Percentiles rank a stretch among this genome's conserved stretches.
Conservation (phyloP, 2,797 vertebrate species). For the Acanthurus lineatus region DNA sequence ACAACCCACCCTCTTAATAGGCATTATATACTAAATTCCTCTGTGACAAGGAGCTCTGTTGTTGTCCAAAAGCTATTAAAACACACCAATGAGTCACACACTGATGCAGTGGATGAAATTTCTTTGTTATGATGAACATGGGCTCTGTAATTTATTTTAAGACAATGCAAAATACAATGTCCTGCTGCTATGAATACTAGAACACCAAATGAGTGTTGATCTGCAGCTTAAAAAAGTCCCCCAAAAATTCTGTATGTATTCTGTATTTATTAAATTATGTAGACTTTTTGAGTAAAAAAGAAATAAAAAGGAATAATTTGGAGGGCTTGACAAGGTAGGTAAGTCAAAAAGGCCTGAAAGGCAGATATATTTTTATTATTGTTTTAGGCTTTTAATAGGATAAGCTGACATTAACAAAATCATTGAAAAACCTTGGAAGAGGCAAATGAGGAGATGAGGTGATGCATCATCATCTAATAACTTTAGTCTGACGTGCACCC, state of each 20-base stretch:
- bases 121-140: not conserved
- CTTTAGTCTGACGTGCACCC: not conserved
- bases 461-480: not conserved
- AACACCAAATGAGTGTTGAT: not conserved
- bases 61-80: not conserved
- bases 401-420: not conserved
- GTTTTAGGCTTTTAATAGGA: not conserved
- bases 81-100: not conserved
- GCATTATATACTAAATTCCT: not conserved
- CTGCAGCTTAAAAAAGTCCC: not conserved
- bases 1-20: not conserved
- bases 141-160: constrained; percentile 1
- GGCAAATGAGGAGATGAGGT: constrained; percentile 5
- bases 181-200: not conserved
- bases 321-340: too few relatives aligned
- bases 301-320: too few relatives aligned
- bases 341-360: not conserved
- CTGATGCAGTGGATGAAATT: not conserved
- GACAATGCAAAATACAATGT: not conserved
- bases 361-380: not conserved
- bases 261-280: not conserved
- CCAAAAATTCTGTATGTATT: not conserved
- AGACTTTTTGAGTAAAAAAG: too few relatives aligned
- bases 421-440: not conserved
- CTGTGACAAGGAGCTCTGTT: not conserved